phyloP scores from a whole-genome alignment of 2,113 vertebrate genomes.

The Phodopus roborovskii region DNA sequence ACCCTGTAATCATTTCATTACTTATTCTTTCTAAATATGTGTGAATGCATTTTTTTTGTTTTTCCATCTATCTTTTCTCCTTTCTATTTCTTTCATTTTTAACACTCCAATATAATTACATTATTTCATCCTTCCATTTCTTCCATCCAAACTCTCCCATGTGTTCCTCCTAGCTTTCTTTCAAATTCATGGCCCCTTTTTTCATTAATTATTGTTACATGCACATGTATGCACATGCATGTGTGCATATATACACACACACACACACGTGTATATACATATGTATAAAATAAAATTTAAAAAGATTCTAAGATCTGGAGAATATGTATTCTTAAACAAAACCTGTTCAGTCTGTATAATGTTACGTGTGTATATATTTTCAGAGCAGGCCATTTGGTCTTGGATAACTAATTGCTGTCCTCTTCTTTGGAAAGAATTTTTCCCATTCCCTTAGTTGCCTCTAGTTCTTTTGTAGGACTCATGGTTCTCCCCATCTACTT shows the following conservation, averaged over 20 bases:
- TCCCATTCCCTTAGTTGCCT: background rate
- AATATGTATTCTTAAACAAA: background rate
- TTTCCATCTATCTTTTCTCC: background rate
- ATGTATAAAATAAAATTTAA: background rate
- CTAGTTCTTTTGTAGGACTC: background rate
- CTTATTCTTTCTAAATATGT: constrained; percentile 8
- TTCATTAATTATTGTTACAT: background rate
- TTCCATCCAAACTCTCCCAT: background rate
- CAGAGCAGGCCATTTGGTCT: background rate
- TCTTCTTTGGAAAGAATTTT: background rate
- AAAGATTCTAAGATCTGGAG: background rate
- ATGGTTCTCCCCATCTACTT: background rate
- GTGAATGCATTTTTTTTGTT: background rate
- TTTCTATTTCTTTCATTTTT: background rate
- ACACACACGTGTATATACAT: too few species aligned
- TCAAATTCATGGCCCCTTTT: background rate
- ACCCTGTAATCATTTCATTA: background rate
- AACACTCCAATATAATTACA: background rate
- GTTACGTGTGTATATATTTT: background rate
- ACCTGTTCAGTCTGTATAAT: background rate
- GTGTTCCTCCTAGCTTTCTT: background rate
- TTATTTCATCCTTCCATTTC: background rate
- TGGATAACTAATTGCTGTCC: background rate
- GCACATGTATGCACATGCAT: background rate
- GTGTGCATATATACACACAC: too few species aligned